Evolutionary conservation across 2,797 vertebrate genomes (phyloP).

Genomic region (Squalus acanthias): DNA sequence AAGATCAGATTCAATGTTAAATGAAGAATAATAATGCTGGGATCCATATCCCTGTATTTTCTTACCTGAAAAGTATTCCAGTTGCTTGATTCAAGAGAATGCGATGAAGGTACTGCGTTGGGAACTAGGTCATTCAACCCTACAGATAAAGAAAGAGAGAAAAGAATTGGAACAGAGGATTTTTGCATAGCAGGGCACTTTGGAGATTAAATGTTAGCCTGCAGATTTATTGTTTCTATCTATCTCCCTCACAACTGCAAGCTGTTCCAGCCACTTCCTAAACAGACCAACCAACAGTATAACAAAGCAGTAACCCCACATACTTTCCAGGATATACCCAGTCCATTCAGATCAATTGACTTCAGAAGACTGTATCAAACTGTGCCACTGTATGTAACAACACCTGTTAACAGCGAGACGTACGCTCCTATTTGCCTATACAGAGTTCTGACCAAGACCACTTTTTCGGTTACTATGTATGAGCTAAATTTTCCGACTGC

Average conservation of each 20-base stretch:
- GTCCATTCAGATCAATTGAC: background rate
- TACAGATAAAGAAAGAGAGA: constrained; percentile 46
- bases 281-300: background rate
- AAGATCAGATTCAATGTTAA: background rate
- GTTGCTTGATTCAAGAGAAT: constrained; percentile 62
- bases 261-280: background rate
- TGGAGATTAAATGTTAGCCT: background rate
- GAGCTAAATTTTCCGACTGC: too few species aligned
- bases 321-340: background rate
- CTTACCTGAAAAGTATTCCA: constrained; percentile 88
- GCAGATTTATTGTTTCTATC: background rate
- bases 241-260: background rate
- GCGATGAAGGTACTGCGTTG: constrained; percentile 50
- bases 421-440: too few species aligned
- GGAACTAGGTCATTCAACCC: constrained; percentile 77
- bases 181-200: background rate
- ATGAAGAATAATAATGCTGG: background rate
- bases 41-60: background rate
- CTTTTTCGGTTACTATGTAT: too few species aligned
- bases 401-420: background rate
- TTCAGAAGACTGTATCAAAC: background rate
- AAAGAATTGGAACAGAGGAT: background rate
- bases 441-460: too few species aligned
- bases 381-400: background rate
- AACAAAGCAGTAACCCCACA: background rate